A percentile compares a stretch with the other conserved stretches of the same genome.
Evolutionary conservation across 2,888 invertebrate genomes (phyloP).

Genomic region (Amphimallon solstitiale): DNA sequence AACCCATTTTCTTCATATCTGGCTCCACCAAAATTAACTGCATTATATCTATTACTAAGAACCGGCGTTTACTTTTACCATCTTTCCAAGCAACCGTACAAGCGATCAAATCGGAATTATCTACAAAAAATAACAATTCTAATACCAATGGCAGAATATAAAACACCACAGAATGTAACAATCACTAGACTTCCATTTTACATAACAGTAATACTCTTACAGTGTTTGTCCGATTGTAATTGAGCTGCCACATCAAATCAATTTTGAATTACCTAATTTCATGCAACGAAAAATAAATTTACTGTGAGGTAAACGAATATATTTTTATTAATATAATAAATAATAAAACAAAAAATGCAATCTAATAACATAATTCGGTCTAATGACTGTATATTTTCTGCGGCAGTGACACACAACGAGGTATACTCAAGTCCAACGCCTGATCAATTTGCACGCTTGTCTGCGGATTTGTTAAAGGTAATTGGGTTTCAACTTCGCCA

Average conservation of each 20-base stretch:
- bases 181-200: conserved; percentile 47
- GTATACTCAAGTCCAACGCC: conserved; percentile 92
- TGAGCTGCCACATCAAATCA: not conserved
- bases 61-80: conserved; percentile 88
- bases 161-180: conserved; percentile 51
- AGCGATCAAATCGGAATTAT: conserved; percentile 96
- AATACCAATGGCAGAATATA: conserved; percentile 40
- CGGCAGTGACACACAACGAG: conserved; percentile 62
- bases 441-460: conserved; percentile 93
- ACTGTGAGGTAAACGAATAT: not conserved
- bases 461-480: conserved; percentile 89
- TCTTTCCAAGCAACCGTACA: conserved; percentile 94
- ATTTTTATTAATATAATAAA: conserved; percentile 23
- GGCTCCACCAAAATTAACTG: conserved; percentile 98
- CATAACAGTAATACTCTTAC: not conserved
- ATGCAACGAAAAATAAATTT: conserved; percentile 21
- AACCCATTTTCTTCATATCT: conserved; percentile 91
- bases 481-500: conserved; percentile 83
- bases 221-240: not conserved
- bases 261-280: not conserved
- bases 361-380: conserved; percentile 52
- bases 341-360: conserved; percentile 21
- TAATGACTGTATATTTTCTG: conserved; percentile 59
- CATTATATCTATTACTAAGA: conserved; percentile 93
- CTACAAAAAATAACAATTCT: conserved; percentile 66